Evolutionary conservation across 2,113 vertebrate genomes (phyloP).

Genomic region (Macrotis lagotis): DNA sequence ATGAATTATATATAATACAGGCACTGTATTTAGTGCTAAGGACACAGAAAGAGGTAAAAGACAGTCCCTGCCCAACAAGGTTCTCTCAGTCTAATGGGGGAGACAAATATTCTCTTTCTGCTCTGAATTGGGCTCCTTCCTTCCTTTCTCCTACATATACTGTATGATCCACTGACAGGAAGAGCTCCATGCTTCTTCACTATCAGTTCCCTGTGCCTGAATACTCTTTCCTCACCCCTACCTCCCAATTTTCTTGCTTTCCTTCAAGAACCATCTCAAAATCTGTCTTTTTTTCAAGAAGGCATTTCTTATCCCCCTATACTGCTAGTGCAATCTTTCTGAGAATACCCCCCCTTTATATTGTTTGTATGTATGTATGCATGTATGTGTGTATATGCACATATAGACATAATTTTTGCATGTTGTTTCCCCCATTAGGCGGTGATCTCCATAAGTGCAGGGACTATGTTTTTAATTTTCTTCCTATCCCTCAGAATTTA

Average conservation of each 20-base stretch:
- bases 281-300: neutral
- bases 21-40: neutral
- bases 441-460: neutral
- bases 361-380: neutral
- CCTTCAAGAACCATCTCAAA: neutral
- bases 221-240: neutral
- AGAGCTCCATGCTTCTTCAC: neutral
- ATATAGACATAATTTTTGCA: no score
- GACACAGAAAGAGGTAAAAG: neutral
- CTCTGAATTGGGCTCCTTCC: neutral
- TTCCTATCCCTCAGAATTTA: neutral
- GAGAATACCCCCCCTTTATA: neutral
- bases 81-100: neutral
- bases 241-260: neutral
- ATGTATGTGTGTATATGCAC: no score
- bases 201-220: neutral
- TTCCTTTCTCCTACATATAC: neutral
- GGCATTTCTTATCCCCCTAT: neutral
- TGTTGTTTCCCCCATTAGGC: neutral
- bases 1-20: no score
- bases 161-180: neutral
- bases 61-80: neutral
- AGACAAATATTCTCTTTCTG: neutral
- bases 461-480: neutral
- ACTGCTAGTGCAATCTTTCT: neutral